Conservation (phyloP, 2,113 vertebrate genomes). For the Triplophysa dalaica region DNA sequence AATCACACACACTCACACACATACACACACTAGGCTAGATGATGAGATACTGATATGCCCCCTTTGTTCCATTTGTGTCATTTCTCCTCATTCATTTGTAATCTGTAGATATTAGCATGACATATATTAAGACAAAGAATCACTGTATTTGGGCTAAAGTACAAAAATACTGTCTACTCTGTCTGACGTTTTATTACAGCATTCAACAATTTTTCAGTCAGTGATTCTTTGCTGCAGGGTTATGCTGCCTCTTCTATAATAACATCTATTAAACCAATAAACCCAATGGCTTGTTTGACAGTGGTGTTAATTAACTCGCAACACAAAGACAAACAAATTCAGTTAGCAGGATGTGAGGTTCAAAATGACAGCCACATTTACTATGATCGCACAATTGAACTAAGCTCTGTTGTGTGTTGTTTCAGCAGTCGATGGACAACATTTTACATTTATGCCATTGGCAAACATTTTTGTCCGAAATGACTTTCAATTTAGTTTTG, state of each 20-base stretch:
- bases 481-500: too few species aligned
- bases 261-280: background rate
- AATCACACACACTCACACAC: slow-evolving; percentile 10
- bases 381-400: too few species aligned
- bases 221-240: background rate
- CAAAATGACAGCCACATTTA: too few species aligned
- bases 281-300: background rate
- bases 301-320: too few species aligned
- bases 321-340: too few species aligned
- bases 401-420: too few species aligned
- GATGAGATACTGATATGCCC: slow-evolving; percentile 6
- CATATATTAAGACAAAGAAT: background rate
- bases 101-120: background rate
- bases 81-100: slow-evolving; percentile 19
- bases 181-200: background rate
- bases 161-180: background rate
- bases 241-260: background rate
- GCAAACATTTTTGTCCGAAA: too few species aligned
- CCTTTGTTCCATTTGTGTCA: slow-evolving; percentile 10
- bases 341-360: too few species aligned
- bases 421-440: too few species aligned
- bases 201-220: background rate
- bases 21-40: background rate
- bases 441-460: too few species aligned
- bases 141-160: slow-evolving; percentile 13